phyloP scores from a whole-genome alignment of 2,888 invertebrate genomes.

The Notocelia uddmanniana region DNA sequence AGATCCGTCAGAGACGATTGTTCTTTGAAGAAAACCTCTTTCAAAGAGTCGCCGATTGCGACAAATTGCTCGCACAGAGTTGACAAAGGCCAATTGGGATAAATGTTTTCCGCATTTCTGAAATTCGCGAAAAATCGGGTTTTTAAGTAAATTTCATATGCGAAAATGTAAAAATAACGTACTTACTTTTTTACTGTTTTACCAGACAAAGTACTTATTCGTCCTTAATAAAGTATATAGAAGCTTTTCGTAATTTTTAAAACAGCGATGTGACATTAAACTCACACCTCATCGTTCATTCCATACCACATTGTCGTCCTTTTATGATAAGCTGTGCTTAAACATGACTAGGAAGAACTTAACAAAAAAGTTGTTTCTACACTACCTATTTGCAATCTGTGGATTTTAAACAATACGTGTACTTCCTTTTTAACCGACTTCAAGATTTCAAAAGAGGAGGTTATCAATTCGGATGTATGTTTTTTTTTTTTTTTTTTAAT shows the following conservation, averaged over 20 bases:
- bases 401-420: too few species aligned
- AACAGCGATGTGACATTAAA: too few species aligned
- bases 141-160: constrained; percentile 35
- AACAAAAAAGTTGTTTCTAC: neutral
- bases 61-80: constrained; percentile 59
- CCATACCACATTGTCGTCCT: neutral
- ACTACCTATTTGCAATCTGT: too few species aligned
- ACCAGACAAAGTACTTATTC: too few species aligned
- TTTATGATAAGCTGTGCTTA: neutral
- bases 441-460: too few species aligned
- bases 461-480: too few species aligned
- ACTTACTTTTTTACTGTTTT: neutral
- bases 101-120: constrained; percentile 61
- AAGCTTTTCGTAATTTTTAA: too few species aligned
- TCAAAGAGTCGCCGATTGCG: constrained; percentile 49
- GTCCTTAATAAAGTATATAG: too few species aligned
- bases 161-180: neutral
- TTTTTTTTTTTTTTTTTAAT: too few species aligned
- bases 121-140: constrained; percentile 41
- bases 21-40: constrained; percentile 49
- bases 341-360: constrained; percentile 5
- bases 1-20: constrained; percentile 49
- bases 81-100: constrained; percentile 60
- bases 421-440: too few species aligned
- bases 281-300: too few species aligned